These are phyloP conservation scores for Nibea coibor DNA, from an alignment of 2,113 vertebrate genomes.

Conservation along the genomic window DNA sequence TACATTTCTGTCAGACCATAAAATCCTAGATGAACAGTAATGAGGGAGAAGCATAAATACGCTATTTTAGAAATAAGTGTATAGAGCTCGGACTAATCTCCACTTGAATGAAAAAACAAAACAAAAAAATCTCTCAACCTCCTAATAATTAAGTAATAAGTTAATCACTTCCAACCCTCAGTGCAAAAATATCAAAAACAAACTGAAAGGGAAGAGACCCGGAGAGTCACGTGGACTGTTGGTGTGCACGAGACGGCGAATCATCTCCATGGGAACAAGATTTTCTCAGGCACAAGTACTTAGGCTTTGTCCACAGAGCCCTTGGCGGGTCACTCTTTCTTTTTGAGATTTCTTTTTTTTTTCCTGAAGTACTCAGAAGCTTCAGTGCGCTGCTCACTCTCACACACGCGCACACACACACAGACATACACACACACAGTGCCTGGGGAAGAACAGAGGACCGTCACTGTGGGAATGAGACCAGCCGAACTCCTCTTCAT, in stretches of 20 bases:
- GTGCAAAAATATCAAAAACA: conserved; percentile 73
- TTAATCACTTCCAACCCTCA: conserved; percentile 66
- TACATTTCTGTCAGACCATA: conserved; percentile 42
- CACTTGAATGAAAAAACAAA: conserved; percentile 41
- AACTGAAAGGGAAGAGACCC: conserved; percentile 48
- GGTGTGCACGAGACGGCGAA: conserved; percentile 19
- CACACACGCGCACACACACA: too few species aligned
- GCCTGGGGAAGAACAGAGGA: conserved; percentile 12
- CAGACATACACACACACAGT: neutral
- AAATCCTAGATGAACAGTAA: conserved; percentile 48
- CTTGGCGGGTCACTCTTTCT: conserved; percentile 42
- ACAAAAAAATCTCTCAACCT: conserved; percentile 34
- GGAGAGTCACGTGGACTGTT: conserved; percentile 38
- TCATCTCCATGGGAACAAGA: conserved; percentile 41
- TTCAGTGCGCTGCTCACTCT: conserved; percentile 4
- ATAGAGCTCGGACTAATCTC: conserved; percentile 15
- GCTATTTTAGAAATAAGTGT: conserved; percentile 61
- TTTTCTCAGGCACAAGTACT: conserved; percentile 61
- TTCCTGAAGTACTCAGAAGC: conserved; percentile 30
- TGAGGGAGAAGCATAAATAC: conserved; percentile 69
- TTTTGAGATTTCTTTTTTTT: neutral
- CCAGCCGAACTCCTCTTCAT: conserved; percentile 2
- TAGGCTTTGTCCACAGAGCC: conserved; percentile 47
- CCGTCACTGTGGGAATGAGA: conserved; percentile 4
- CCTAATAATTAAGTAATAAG: conserved; percentile 71